These are phyloP conservation scores for Anguilla megastoma DNA, from an alignment of 2,797 vertebrate species.

Conservation along the genomic window DNA sequence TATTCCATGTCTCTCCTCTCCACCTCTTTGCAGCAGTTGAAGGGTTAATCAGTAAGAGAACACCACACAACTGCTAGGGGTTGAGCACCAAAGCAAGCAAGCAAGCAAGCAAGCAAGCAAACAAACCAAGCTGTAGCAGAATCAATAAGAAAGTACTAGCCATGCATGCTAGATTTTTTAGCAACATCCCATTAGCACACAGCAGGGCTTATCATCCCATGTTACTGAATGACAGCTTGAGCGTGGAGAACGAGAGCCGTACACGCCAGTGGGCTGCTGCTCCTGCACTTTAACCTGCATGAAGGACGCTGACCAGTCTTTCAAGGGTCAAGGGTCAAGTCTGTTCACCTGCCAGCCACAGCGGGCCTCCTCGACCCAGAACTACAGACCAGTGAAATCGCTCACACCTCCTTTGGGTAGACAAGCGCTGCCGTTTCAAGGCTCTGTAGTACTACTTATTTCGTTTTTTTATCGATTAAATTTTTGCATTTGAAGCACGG, in stretches of 20 bases:
- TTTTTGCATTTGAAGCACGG: conserved; percentile 29
- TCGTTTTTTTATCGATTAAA: background rate
- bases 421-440: conserved; percentile 35
- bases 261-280: conserved; percentile 40
- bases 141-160: conserved; percentile 27
- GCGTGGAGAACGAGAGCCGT: conserved; percentile 42
- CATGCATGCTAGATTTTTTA: conserved; percentile 47
- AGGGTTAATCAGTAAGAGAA: conserved; percentile 61
- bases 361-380: conserved; percentile 23
- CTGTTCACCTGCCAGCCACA: background rate
- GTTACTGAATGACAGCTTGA: conserved; percentile 38
- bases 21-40: conserved; percentile 58
- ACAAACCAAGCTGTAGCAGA: conserved; percentile 39
- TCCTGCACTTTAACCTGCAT: conserved; percentile 49
- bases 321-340: background rate
- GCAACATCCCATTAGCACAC: conserved; percentile 50
- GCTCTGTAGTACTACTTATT: conserved; percentile 45
- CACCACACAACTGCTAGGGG: conserved; percentile 46
- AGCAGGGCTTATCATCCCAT: conserved; percentile 46
- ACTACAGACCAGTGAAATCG: conserved; percentile 47
- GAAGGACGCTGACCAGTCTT: conserved; percentile 38
- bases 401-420: conserved; percentile 34
- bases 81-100: conserved; percentile 39
- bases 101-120: conserved; percentile 22
- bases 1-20: conserved; percentile 51